phyloP scores from a whole-genome alignment of 1,140 invertebrate genomes.

The Calliopsis andreniformis region DNA sequence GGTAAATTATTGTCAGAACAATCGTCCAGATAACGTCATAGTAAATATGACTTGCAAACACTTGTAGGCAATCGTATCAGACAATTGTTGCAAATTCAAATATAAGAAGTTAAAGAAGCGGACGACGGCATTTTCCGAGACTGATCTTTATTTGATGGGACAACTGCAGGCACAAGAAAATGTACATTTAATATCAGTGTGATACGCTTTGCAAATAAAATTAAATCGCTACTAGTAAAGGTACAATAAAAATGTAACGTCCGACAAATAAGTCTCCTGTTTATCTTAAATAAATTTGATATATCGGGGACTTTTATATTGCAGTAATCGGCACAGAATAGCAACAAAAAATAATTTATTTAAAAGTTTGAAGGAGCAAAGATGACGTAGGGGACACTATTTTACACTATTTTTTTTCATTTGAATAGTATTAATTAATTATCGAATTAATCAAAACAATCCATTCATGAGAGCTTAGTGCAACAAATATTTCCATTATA shows the following conservation, averaged over 20 bases:
- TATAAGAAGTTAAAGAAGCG: not conserved
- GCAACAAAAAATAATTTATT: not conserved
- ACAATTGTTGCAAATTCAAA: slow-evolving; percentile 1
- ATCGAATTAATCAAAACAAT: no score
- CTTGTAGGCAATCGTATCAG: slow-evolving; percentile 13
- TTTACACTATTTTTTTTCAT: no score
- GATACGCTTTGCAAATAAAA: no score
- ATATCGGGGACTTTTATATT: no score
- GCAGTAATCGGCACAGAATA: no score
- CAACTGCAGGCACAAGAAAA: slow-evolving; percentile 18
- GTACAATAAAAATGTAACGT: not conserved
- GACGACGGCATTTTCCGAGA: slow-evolving; percentile 35
- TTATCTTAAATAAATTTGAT: not conserved
- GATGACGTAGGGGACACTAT: no score
- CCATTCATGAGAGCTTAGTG: no score
- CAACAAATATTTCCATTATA: no score
- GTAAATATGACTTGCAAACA: slow-evolving; percentile 36
- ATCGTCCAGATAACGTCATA: slow-evolving; percentile 44
- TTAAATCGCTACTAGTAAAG: slow-evolving; percentile 2
- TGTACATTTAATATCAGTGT: not conserved
- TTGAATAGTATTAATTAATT: no score
- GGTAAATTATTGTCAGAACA: slow-evolving; percentile 46
- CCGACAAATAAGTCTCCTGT: no score
- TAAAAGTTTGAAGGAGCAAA: not conserved
- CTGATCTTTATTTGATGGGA: slow-evolving; percentile 19